Base-by-base conservation (phyloP, 2,888 invertebrate species). In the Furcula furcula region DNA sequence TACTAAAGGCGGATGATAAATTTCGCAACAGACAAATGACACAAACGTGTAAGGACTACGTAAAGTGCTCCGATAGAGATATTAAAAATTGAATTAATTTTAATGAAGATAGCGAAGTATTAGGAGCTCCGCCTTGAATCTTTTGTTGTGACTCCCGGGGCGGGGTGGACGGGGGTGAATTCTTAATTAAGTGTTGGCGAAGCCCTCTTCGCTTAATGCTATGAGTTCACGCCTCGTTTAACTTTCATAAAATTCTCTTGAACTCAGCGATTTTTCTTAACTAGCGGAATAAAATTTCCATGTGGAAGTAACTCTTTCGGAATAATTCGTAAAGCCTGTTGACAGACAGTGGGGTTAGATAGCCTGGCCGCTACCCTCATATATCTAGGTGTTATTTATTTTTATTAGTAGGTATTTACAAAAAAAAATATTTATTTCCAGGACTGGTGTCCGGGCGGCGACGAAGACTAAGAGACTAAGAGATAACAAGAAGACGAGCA, bases 181-280 rank as follows among this genome's bases (percentile, higher is more conserved):
- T 75, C 80, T 85, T 87, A 87, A 88, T 88, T 87, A 88, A 87
- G 87, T 86, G 86, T 82, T 75, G 76, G 80, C 71, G 74, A 72
- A 77, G 81, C 82, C 78, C 83, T 79, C 77, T 78, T 71, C 67
- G 69, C 81, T 83, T 87, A 86, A 87, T 85, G 85, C 86, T 78
- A 87, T 79, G 86, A 78, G 76, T 80, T 84, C 72, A 79, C 78
- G 83, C 71, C 82, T 86, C 86, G 85, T 88, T 87, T 83, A 81
- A 81, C 84, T 81, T 86, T 81, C 82, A 85, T 84, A 82, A 78
- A 85, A 86, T 83, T 85, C 84, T 70, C 72, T 77, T 71, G 76
- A 75, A 76, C 77, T 84, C 83, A 80, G 84, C 82, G 71, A 75
- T 83, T 82, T 85, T 77, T 77, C 69, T 67, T 71, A 76, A 79